A percentile compares a stretch with the other conserved stretches of the same genome.
phyloP scores from a whole-genome alignment of 2,888 invertebrate species.

The Crematogaster levior region DNA sequence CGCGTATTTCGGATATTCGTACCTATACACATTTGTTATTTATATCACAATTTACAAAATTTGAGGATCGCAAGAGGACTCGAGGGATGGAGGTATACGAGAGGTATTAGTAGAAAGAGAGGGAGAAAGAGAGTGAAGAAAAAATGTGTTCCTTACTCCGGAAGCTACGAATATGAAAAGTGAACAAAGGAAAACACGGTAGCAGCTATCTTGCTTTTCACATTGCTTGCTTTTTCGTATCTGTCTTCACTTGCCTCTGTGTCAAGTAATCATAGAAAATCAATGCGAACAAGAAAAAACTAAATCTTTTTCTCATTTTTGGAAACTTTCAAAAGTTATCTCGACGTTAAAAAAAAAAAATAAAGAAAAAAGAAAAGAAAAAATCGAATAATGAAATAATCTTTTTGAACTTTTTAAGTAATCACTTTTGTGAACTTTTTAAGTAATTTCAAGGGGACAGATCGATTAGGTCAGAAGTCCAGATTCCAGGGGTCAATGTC shows the following conservation, averaged over 20 bases:
- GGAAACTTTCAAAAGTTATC: constrained; percentile 25
- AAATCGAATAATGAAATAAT: constrained; percentile 47
- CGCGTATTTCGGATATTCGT: constrained; percentile 74
- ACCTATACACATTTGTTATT: constrained; percentile 84
- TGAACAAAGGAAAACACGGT: constrained; percentile 68
- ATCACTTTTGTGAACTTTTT: constrained; percentile 64
- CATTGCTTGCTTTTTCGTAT: constrained; percentile 58
- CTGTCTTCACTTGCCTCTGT: constrained; percentile 46
- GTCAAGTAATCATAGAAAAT: constrained; percentile 13
- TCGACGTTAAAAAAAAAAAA: constrained; percentile 31
- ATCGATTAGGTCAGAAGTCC: constrained; percentile 59
- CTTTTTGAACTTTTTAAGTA: constrained; percentile 65
- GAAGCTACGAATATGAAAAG: constrained; percentile 58
- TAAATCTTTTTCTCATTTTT: constrained; percentile 27
- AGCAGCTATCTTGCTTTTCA: constrained; percentile 49
- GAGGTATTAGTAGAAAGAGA: constrained; percentile 25
- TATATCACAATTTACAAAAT: constrained; percentile 86
- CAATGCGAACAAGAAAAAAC: constrained; percentile 33
- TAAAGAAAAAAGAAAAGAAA: background rate
- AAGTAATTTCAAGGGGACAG: constrained; percentile 65
- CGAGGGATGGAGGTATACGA: constrained; percentile 23
- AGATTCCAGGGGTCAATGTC: constrained; percentile 52
- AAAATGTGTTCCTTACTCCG: constrained; percentile 63
- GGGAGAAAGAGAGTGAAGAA: constrained; percentile 57
- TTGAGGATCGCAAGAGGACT: constrained; percentile 70